Evolutionary conservation across 2,113 vertebrate species (phyloP), one percentile per base, ranked within the genome.

Genomic region (Natator depressus): DNA sequence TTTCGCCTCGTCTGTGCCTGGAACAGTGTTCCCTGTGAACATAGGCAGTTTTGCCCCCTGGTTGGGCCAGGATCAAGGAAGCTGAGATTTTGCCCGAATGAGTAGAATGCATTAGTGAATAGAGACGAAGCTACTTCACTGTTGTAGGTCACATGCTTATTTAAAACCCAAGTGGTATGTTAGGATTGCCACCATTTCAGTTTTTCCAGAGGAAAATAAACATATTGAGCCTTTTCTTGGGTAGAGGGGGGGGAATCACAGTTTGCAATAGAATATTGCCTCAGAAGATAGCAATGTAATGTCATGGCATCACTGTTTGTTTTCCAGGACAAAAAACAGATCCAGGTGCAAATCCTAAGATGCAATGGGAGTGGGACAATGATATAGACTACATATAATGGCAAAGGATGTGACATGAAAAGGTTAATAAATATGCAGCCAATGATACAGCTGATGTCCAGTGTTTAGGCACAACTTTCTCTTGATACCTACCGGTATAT

Each of bases 1-100:
- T 29, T 92, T 13, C 65, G 81, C 93, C 90, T 85, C 79, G 79
- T 95, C 94, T 95, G 89, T 94, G 95, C 94, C 88, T 93, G 94
- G 93, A 84, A 89, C 47, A 65, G 90, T 82, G 13, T 83, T 96
- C 91, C 87, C 93, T 85, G 38, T 69, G 89, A 95, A 84, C 19
- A 89, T 95, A 97, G 94, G 51, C 55, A 94, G 12, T 72, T 38
- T 72, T 72, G n/a, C 38, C n/a, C 19, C 17, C 19, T 72, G 9
- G 35, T 38, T 22, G n/a, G n/a, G 38, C n/a, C 65, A 72, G 65
- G n/a, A 72, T 72, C 35, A 38, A 72, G 65, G n/a, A 72, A 72
- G 35, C n/a, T 72, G 65, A 72, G 65, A 22, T 11, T 38, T 69
- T 69, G 31, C 35, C 17, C 1, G 17, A 69, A n/a, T 20, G 17